Evolutionary conservation across 1,140 invertebrate species (phyloP).

Genomic region (Drosophila nebulosa): DNA sequence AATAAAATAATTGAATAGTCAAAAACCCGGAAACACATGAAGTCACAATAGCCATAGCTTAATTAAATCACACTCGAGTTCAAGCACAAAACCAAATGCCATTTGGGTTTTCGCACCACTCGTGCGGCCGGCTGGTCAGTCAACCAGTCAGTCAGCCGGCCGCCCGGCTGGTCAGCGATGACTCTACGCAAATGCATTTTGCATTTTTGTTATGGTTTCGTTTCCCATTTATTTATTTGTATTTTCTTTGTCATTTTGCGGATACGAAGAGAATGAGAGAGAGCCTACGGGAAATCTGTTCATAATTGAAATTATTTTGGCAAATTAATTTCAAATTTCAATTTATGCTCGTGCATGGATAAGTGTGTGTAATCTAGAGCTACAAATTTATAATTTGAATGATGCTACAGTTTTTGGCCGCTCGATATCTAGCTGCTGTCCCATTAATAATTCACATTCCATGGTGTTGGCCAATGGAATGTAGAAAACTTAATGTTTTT

Average conservation of each 20-base stretch:
- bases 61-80: constrained; percentile 69
- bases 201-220: neutral
- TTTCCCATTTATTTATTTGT: neutral
- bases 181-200: neutral
- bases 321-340: constrained; percentile 50
- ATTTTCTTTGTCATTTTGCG: neutral
- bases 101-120: constrained; percentile 31
- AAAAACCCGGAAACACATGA: constrained; percentile 6
- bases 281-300: constrained; percentile 36
- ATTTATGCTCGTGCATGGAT: constrained; percentile 14
- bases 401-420: constrained; percentile 29
- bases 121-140: neutral
- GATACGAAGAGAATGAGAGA: too few species aligned
- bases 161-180: neutral
- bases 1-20: constrained; percentile 25
- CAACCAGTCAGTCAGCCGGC: neutral
- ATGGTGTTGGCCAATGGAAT: neutral
- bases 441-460: constrained; percentile 41
- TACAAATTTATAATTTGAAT: constrained; percentile 37
- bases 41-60: constrained; percentile 22
- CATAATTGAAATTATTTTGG: constrained; percentile 67
- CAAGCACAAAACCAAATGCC: constrained; percentile 44
- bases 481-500: neutral
- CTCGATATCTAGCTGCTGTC: constrained; percentile 18
- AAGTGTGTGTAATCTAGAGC: constrained; percentile 28